Base-by-base conservation (phyloP, 2,113 vertebrate species). In the Oncorhynchus tshawytscha region DNA sequence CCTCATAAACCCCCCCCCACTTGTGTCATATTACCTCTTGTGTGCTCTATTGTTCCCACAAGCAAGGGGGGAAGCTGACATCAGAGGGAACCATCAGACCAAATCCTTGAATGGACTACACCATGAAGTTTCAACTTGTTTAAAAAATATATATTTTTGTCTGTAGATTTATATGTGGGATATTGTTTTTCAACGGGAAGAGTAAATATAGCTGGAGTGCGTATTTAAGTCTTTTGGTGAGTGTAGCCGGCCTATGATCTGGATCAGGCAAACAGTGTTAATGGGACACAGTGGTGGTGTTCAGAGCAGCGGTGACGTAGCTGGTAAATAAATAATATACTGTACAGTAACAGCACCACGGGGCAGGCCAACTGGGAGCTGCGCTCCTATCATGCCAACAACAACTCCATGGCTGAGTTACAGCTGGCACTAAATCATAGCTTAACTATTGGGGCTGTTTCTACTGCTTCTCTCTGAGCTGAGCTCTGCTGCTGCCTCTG, bases 241-340 rank as follows among this genome's bases (percentile, higher is more conserved):
- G 67, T 69, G 67, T 54, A 16, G 51, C 16, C 1, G 9, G 18
- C 7, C 18, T 18, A 15, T 45, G 34, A 5, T 45, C 27, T 48
- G 15, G 45, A n/a, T 8, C n/a, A 45, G 51, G 20, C 45, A 18
- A 49, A 16, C 51, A 3, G 12, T 77, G 72, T 81, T 81, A 76
- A 81, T 78, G 72, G 84, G 75, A 71, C 71, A 72, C 68, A 72
- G 71, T 57, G 9, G 71, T 57, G 9, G 66, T 59, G 67, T 77
- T 71, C 66, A 78, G 81, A 54, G 67, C 70, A 71, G 76, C 76
- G 76, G 86, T 83, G 78, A 85, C 85, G 77, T 81, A 67, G 15
- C 84, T 25, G 78, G 83, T 88, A 78, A 80, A 89, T 91, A 88
- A 90, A 86, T 91, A 86, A 90, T 81, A 72, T 67, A 70, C 81